Percentiles rank a stretch among this genome's conserved stretches.
Conservation (phyloP, 2,113 vertebrate species). For the Engraulis encrasicolus region DNA sequence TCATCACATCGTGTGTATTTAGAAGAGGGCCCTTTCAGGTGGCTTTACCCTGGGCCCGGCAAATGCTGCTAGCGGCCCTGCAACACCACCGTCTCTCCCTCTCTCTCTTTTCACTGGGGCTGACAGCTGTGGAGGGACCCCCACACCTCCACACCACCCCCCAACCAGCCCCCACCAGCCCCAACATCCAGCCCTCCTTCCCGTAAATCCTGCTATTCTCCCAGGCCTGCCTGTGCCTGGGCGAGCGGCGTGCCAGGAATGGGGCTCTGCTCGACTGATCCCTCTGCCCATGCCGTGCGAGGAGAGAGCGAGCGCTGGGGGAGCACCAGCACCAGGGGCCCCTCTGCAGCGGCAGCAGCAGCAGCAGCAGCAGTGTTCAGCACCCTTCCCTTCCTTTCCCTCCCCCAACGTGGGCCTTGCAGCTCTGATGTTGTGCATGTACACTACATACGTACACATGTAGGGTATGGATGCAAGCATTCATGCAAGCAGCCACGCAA, state of each 20-base stretch:
- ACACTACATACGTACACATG: neutral
- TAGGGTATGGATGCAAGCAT: too few species aligned
- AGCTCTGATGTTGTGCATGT: neutral
- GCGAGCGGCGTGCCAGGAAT: slow-evolving; percentile 56
- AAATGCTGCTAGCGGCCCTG: too few species aligned
- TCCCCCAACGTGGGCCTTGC: neutral
- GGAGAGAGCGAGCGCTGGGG: too few species aligned
- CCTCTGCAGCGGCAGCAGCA: too few species aligned
- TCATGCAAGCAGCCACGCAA: neutral
- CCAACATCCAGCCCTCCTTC: too few species aligned
- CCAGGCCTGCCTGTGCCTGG: slow-evolving; percentile 45
- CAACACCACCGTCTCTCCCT: slow-evolving; percentile 18
- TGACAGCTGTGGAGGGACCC: slow-evolving; percentile 66
- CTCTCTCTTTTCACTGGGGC: slow-evolving; percentile 48
- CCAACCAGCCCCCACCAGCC: too few species aligned
- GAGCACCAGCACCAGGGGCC: neutral
- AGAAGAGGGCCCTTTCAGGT: too few species aligned
- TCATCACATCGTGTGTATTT: too few species aligned
- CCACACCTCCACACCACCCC: too few species aligned
- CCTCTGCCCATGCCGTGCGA: slow-evolving; percentile 55
- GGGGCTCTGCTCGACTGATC: slow-evolving; percentile 54
- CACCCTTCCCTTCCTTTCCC: too few species aligned
- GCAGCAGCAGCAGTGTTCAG: too few species aligned
- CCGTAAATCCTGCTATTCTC: slow-evolving; percentile 55
- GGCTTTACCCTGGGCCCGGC: too few species aligned